phyloP scores from a whole-genome alignment of 2,797 vertebrate genomes.

The Typhlichthys subterraneus region DNA sequence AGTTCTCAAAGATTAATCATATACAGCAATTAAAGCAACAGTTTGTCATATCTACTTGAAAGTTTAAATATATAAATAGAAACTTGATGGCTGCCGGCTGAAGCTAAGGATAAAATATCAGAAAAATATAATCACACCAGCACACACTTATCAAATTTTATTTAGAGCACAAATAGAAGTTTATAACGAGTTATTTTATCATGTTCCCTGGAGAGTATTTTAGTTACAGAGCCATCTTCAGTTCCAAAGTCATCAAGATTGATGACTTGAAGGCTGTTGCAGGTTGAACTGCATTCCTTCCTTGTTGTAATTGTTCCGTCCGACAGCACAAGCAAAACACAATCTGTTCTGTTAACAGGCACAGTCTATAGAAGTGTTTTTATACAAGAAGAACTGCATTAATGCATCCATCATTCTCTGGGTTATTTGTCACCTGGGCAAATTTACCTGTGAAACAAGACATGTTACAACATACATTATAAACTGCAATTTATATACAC shows the following conservation, averaged over 20 bases:
- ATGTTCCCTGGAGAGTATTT: conserved; percentile 12
- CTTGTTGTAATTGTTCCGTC: conserved; percentile 7
- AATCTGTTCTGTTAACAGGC: conserved; percentile 24
- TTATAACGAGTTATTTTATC: neutral
- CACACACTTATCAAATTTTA: conserved; percentile 30
- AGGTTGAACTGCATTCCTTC: neutral
- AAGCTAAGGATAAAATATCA: too few species aligned
- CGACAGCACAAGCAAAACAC: conserved; percentile 5
- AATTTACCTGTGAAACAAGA: conserved; percentile 85
- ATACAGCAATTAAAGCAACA: too few species aligned
- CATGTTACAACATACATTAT: neutral
- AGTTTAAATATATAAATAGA: too few species aligned
- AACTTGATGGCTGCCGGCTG: too few species aligned
- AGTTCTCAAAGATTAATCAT: too few species aligned
- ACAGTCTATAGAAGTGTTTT: conserved; percentile 58
- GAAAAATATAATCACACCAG: conserved; percentile 11
- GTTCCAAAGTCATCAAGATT: conserved; percentile 9
- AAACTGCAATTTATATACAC: neutral
- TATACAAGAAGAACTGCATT: conserved; percentile 93
- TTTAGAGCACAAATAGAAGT: conserved; percentile 40
- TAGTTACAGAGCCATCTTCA: conserved; percentile 15
- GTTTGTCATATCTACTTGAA: too few species aligned
- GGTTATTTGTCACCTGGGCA: conserved; percentile 98
- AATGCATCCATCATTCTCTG: conserved; percentile 97
- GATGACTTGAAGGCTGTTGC: conserved; percentile 8